Evolutionary conservation across 2,113 vertebrate genomes (phyloP).

Genomic region (Coptodon bakossiorum): DNA sequence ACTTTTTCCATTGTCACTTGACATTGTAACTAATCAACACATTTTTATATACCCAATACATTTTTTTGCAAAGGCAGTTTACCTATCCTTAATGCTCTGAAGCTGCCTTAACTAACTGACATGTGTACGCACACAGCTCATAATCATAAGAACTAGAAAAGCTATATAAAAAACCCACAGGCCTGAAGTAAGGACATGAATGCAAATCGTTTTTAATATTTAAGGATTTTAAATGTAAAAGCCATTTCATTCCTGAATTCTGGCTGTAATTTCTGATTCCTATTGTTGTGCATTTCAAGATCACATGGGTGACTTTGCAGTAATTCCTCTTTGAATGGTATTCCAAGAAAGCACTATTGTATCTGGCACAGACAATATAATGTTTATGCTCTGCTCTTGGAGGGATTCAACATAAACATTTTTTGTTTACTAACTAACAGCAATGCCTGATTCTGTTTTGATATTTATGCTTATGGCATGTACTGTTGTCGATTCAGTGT

Average conservation of each 20-base stretch:
- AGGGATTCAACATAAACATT: neutral
- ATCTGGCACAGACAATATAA: neutral
- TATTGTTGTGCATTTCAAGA: neutral
- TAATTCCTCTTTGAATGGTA: neutral
- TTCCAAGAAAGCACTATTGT: neutral
- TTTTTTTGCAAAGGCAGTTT: neutral
- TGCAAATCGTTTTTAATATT: neutral
- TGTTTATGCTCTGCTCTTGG: neutral
- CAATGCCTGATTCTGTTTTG: neutral
- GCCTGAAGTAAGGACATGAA: neutral
- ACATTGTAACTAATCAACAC: neutral
- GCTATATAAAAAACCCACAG: neutral
- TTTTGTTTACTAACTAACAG: conserved; percentile 26
- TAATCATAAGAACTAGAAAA: neutral
- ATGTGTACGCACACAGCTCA: neutral
- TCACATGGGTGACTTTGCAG: conserved; percentile 7
- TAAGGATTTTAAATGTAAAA: neutral
- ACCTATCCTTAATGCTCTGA: no score
- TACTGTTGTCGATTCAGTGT: neutral
- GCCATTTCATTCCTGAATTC: neutral
- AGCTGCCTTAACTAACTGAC: neutral
- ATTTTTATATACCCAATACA: neutral
- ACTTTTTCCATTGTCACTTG: neutral
- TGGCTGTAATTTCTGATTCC: neutral
- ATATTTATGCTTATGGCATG: neutral